Evolutionary conservation across 2,113 vertebrate species (phyloP).

Genomic region (Theropithecus gelada): DNA sequence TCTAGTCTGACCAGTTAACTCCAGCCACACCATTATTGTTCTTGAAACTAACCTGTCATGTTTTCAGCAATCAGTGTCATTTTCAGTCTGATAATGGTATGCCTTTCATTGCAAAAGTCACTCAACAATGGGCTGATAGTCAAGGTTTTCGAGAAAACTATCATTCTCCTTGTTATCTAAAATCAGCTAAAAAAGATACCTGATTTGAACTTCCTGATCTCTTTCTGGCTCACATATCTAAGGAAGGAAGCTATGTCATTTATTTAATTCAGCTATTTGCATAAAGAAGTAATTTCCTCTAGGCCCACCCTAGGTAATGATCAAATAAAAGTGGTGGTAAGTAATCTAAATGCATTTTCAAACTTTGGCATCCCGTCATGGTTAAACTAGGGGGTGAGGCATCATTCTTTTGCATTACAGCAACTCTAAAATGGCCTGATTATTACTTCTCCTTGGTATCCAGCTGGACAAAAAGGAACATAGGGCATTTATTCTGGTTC

Average conservation of each 20-base stretch:
- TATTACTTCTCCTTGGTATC: background rate
- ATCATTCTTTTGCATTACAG: background rate
- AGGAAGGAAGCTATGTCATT: background rate
- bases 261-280: background rate
- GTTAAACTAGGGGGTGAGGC: accelerated
- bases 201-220: background rate
- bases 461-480: accelerated
- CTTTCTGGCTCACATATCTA: background rate
- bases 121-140: background rate
- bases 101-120: background rate
- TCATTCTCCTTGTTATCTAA: background rate
- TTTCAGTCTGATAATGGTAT: background rate
- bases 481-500: background rate
- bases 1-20: background rate
- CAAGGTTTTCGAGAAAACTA: background rate
- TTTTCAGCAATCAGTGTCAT: background rate
- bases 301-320: background rate
- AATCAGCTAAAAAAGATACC: background rate
- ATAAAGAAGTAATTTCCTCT: background rate
- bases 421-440: background rate
- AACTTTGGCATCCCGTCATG: background rate
- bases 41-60: background rate
- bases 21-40: background rate
- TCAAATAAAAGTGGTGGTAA: background rate
- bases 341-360: background rate